Evolutionary conservation across 2,113 vertebrate species (phyloP), one percentile per base, ranked within the genome.

Genomic region (Syrmaticus mikado): DNA sequence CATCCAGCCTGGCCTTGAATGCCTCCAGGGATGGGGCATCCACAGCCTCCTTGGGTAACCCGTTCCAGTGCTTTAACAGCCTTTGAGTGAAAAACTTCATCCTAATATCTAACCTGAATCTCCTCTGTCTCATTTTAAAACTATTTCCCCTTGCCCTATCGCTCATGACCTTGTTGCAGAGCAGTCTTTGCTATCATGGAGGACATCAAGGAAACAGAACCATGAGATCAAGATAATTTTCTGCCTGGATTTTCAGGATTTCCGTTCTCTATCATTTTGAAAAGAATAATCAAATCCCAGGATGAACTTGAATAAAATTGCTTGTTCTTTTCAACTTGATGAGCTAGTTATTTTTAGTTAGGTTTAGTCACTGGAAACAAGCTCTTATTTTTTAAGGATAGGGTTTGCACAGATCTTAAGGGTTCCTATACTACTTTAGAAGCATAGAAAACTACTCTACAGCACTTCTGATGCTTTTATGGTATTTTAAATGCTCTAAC

Each of bases 271-370:
- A 50, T 34, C 68, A 43, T 77, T 90, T 93, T 67, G 53, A 62
- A 61, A 60, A 58, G 50, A 92, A 90, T 80, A 79, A 62, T 87
- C 80, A 94, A 89, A 85, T 92, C 66, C 91, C 75, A 61, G 64
- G 27, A 86, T 94, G 87, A 94, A 83, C 55, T 57, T 65, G 25
- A 87, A 85, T 34, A 52, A 77, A 90, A 94, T 61, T 77, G 19
- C 41, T n/a, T 87, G 78, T 75, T 86, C 82, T 72, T 74, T 91
- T 88, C 57, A 90, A 67, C 57, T 92, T 94, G 82, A 95, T 79
- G 92, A 88, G 92, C 62, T 82, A 77, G 88, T 74, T 96, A 96
- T 94, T 95, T 97, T 96, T 96, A 95, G 90, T 52, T 27, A 40
- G 66, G 48, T 88, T 96, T 95, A 94, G 85, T 93, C 2, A 34